Conservation (phyloP, 1,140 invertebrate genomes). For the Drosophila dunni region DNA sequence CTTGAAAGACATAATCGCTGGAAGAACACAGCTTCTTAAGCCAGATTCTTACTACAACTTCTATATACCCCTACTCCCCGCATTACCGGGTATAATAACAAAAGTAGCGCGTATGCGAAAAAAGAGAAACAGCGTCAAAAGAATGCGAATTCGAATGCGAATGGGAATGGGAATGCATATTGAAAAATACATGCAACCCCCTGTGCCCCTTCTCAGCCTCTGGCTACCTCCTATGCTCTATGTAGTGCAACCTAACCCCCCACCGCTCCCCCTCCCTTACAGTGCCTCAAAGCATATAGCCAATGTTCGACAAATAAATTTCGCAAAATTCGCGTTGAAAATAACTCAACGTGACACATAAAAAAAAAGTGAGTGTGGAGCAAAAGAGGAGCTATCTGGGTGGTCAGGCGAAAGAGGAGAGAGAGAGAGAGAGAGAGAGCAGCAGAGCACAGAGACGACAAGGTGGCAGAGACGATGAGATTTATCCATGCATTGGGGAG, state of each 20-base stretch:
- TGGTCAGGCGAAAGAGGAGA: not conserved
- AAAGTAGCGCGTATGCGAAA: conserved; percentile 21
- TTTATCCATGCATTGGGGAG: conserved; percentile 18
- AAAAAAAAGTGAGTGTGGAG: conserved; percentile 50
- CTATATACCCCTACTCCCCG: too few species aligned
- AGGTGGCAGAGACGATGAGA: not conserved
- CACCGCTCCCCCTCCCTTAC: not conserved
- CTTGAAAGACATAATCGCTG: too few species aligned
- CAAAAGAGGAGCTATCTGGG: not conserved
- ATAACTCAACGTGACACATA: conserved; percentile 74
- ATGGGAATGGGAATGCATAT: conserved; percentile 60
- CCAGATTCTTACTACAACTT: too few species aligned
- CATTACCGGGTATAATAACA: not conserved
- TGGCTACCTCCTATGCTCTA: not conserved
- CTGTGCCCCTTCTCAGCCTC: too few species aligned
- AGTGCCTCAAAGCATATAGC: conserved; percentile 19
- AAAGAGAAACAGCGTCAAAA: conserved; percentile 37
- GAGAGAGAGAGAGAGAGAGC: not conserved
- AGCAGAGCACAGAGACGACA: too few species aligned
- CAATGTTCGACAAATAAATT: conserved; percentile 76
- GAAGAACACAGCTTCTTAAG: too few species aligned
- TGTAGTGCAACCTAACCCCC: not conserved
- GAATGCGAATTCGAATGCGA: conserved; percentile 55
- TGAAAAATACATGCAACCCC: conserved; percentile 38
- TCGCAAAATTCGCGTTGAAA: conserved; percentile 74